Evolutionary conservation across 2,113 vertebrate genomes (phyloP).

Genomic region (Grus americana): DNA sequence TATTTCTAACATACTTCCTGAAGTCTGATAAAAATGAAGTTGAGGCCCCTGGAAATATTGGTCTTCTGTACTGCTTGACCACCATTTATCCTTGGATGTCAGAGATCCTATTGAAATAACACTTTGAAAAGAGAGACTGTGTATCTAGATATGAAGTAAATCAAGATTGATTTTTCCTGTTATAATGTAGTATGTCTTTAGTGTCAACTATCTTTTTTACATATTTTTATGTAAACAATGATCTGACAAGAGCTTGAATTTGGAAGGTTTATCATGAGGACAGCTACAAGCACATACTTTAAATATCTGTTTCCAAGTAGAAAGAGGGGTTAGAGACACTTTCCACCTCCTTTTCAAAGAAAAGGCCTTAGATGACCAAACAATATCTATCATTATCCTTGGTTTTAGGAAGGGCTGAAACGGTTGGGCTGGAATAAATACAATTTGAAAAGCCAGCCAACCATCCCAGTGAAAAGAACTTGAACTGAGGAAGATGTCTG

Average conservation of each 20-base stretch:
- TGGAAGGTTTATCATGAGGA: background rate
- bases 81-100: background rate
- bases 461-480: background rate
- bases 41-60: background rate
- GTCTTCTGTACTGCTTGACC: background rate
- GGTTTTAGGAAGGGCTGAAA: background rate
- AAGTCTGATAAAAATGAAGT: background rate
- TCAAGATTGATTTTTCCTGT: background rate
- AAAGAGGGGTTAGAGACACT: background rate
- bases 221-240: background rate
- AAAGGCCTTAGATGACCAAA: background rate
- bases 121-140: background rate
- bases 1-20: background rate
- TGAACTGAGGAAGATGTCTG: background rate
- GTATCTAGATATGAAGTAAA: background rate
- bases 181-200: background rate
- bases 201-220: background rate
- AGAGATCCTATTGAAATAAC: background rate
- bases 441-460: constrained; percentile 42
- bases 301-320: background rate
- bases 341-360: background rate
- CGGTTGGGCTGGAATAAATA: background rate
- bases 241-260: background rate
- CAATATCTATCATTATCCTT: background rate
- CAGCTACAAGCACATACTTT: background rate